Evolutionary conservation across 2,797 vertebrate species (phyloP).

Genomic region (Linurgus olivaceus): DNA sequence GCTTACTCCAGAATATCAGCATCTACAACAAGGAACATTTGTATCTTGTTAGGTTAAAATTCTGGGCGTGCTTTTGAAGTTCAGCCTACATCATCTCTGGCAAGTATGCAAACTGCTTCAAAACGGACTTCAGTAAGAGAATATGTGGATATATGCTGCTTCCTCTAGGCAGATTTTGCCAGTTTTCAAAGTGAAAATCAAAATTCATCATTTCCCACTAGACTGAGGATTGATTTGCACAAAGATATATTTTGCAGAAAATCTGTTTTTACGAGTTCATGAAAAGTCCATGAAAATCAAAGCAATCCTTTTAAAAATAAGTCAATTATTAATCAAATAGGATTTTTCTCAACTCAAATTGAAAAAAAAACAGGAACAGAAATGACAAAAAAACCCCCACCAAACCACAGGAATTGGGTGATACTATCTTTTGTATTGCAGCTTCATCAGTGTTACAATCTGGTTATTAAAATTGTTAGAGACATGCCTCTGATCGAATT

Average conservation of each 20-base stretch:
- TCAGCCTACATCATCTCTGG: background rate
- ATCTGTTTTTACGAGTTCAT: background rate
- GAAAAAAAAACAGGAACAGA: background rate
- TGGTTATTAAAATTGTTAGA: background rate
- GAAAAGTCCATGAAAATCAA: background rate
- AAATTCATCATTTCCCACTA: background rate
- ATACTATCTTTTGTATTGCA: background rate
- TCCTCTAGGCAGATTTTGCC: background rate
- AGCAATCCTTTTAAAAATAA: background rate
- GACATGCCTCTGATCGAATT: rapidly evolving
- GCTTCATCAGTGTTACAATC: background rate
- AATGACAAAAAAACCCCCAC: background rate
- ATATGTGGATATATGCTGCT: background rate
- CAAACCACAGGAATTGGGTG: background rate
- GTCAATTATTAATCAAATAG: background rate
- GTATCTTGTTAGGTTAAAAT: background rate
- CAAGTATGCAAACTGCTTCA: background rate
- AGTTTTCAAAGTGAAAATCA: background rate
- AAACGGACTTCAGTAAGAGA: background rate
- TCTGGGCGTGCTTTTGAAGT: background rate
- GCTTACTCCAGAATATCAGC: background rate
- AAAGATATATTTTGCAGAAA: background rate
- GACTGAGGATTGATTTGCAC: background rate
- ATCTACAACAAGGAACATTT: background rate
- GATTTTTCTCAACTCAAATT: background rate